Base-by-base conservation (phyloP, 2,113 vertebrate species). In the Nothobranchius kuhntae region DNA sequence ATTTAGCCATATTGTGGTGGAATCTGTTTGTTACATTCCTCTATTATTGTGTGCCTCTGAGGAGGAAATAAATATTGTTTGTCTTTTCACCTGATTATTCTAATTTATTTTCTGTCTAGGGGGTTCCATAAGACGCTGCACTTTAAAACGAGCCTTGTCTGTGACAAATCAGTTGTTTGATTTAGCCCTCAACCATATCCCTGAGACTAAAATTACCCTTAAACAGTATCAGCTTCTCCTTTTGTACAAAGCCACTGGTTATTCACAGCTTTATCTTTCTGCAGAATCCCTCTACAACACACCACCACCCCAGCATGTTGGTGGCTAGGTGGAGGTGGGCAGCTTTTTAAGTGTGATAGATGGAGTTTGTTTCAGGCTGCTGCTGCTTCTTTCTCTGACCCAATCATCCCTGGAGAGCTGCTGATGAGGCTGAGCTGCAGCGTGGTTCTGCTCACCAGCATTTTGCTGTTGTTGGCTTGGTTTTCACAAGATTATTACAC, bases 281-380 rank as follows among this genome's bases (percentile, higher is more conserved):
- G 65, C 70, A 65, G 40, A 89, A 82, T 68, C 81, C 77, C 80
- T 53, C 66, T 59, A 53, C 82, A 88, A 84, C 73, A 69, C 65
- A 81, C 66, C 68, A 81, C 64, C 68, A 58, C 83, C 65, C 59
- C 57, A 70, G 84, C 71, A 62, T 82, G 68, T 83, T 67, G 64
- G 62, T 73, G 79, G 68, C 61, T 63, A 40, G 38, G 38, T 40
- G 38, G 38, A 79, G 81, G 69, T 84, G 83, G 86, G 84, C 62
- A 80, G 82, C 78, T 85, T 84, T 87, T 87, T 90, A 93, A 93
- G 87, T 91, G 88, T 91, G 90, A 93, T 92, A 78, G 90, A 93
- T 92, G 84, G 83, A 40, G 38, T 40, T 40, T 40, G 82, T 89
- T 78, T 75, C 77, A 74, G 71, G 80, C 77, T 77, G 81, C 76